Conservation (phyloP, 2,113 vertebrate genomes). For the Hippocampus mohnikei region DNA sequence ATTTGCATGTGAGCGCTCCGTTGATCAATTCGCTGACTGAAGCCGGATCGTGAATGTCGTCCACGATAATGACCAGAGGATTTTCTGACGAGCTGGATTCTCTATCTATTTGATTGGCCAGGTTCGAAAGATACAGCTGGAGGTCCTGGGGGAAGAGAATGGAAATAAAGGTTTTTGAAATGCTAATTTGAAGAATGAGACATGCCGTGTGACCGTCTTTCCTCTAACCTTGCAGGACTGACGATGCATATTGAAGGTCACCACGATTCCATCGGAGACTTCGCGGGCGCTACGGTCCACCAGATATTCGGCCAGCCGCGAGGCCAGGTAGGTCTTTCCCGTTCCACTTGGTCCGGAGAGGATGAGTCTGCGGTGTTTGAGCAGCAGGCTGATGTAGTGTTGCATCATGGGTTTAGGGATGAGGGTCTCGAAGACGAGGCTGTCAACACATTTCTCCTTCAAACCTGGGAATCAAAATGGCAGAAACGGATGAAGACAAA, state of each 20-base stretch:
- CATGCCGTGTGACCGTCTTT: neutral
- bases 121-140: conserved; percentile 92
- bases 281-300: conserved; percentile 93
- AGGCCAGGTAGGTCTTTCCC: conserved; percentile 90
- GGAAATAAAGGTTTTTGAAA: neutral
- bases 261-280: conserved; percentile 82
- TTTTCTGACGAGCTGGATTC: conserved; percentile 82
- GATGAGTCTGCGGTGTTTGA: conserved; percentile 92
- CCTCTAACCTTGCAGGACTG: conserved; percentile 92
- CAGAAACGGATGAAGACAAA: neutral
- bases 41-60: conserved; percentile 85
- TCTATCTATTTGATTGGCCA: conserved; percentile 94
- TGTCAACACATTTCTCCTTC: conserved; percentile 96
- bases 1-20: conserved; percentile 96
- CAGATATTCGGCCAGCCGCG: conserved; percentile 90
- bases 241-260: conserved; percentile 97
- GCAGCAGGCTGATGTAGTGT: conserved; percentile 93
- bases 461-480: conserved; percentile 73
- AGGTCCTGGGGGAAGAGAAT: conserved; percentile 77
- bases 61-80: conserved; percentile 89
- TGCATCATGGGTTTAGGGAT: conserved; percentile 99
- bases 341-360: conserved; percentile 94
- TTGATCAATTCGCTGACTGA: conserved; percentile 96
- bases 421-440: conserved; percentile 92
- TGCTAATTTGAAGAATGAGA: too few relatives aligned